A percentile compares a stretch with the other conserved stretches of the same genome.
Conservation (phyloP, 2,888 invertebrate genomes). For the Vandiemenella viatica region DNA sequence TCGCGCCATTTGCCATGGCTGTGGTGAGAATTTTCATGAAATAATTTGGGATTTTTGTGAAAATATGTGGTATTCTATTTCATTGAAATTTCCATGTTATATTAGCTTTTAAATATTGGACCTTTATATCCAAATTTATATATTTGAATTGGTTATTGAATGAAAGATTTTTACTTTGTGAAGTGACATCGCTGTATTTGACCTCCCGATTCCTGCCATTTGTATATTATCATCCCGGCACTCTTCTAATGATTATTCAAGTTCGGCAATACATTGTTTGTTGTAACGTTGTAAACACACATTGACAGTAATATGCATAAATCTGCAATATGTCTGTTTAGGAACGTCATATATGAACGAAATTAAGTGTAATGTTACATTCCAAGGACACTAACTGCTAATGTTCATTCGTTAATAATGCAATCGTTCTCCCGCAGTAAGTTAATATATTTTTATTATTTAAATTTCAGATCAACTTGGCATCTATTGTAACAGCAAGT, state of each 20-base stretch:
- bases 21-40: constrained; percentile 27
- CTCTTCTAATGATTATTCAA: neutral
- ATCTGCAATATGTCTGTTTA: no score
- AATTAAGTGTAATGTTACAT: no score
- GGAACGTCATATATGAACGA: no score
- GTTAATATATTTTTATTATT: neutral
- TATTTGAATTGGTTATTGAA: constrained; percentile 2
- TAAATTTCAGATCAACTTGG: constrained; percentile 9
- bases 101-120: neutral
- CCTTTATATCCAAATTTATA: constrained; percentile 6
- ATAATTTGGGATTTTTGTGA: no score
- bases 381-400: constrained; percentile 11
- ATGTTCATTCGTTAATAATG: constrained; percentile 1
- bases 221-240: neutral
- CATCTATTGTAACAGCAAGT: constrained; percentile 4
- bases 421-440: neutral
- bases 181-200: neutral
- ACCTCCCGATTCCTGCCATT: neutral
- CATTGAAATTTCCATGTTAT: neutral
- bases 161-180: neutral
- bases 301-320: no score
- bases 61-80: neutral
- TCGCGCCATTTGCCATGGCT: constrained; percentile 36
- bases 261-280: neutral
- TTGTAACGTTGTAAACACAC: constrained; percentile 7